A percentile compares a stretch with the other conserved stretches of the same genome.
phyloP scores from a whole-genome alignment of 2,797 vertebrate genomes.

The Betta splendens region DNA sequence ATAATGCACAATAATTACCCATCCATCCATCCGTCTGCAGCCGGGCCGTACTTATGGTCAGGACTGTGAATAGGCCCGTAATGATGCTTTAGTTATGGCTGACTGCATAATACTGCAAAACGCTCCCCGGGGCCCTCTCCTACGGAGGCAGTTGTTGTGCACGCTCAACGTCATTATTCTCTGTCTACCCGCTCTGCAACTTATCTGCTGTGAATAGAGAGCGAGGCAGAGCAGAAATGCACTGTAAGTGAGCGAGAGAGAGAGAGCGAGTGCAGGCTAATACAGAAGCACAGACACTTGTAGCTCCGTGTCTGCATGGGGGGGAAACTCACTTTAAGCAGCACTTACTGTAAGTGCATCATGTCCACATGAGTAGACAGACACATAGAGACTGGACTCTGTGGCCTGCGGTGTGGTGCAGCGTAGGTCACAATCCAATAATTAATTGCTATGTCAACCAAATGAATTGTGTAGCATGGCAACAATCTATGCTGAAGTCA shows the following conservation, averaged over 20 bases:
- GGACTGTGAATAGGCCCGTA: constrained; percentile 60
- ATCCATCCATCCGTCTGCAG: constrained; percentile 19
- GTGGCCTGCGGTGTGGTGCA: constrained; percentile 1
- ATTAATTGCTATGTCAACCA: constrained; percentile 21
- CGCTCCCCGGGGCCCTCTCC: constrained; percentile 66
- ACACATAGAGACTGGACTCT: constrained; percentile 28
- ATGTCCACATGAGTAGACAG: constrained; percentile 40
- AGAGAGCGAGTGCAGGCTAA: constrained; percentile 62
- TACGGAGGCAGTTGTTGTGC: constrained; percentile 70
- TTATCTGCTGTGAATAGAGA: constrained; percentile 64
- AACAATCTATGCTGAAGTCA: neutral
- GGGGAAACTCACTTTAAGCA: constrained; percentile 37
- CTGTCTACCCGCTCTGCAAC: constrained; percentile 65
- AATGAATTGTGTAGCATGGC: neutral
- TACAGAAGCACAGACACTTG: constrained; percentile 59
- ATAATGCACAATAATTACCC: constrained; percentile 9
- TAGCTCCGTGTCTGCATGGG: constrained; percentile 38
- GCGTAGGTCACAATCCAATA: constrained; percentile 24
- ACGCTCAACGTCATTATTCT: constrained; percentile 73
- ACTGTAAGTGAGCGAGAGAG: constrained; percentile 61
- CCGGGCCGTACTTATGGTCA: constrained; percentile 41
- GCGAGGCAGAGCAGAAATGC: constrained; percentile 48
- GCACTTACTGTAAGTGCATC: constrained; percentile 51
- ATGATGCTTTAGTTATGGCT: constrained; percentile 79
- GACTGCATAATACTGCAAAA: constrained; percentile 76